These are phyloP conservation scores for Craseonycteris thonglongyai DNA, from an alignment of 2,113 vertebrate species.

Conservation along the genomic window DNA sequence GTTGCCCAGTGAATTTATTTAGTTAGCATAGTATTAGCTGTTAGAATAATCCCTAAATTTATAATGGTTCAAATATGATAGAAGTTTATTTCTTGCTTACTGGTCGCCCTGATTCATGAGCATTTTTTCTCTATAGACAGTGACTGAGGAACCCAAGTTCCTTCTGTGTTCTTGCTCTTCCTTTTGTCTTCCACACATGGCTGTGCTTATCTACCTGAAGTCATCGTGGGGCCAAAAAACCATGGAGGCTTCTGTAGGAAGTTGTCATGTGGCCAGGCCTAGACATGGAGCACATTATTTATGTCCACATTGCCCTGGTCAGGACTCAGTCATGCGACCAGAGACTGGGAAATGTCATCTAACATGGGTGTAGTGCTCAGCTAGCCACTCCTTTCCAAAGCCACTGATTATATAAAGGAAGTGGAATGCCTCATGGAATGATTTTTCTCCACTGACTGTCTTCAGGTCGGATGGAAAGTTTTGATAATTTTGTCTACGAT, in stretches of 20 bases:
- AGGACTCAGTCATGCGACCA: neutral
- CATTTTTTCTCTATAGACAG: neutral
- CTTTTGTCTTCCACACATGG: rapidly evolving
- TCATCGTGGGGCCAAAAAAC: neutral
- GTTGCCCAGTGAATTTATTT: neutral
- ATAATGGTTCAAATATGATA: neutral
- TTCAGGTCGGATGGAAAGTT: neutral
- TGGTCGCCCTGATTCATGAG: neutral
- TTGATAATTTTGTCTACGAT: neutral
- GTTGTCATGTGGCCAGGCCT: neutral
- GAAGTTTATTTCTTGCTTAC: neutral
- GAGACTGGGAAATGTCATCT: neutral
- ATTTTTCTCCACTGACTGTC: neutral
- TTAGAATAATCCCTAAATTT: neutral
- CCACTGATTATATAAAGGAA: neutral
- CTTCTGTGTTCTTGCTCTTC: neutral
- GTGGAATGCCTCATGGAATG: neutral
- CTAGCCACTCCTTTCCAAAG: neutral
- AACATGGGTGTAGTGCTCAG: rapidly evolving
- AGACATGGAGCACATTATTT: neutral
- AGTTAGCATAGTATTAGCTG: neutral
- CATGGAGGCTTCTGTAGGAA: neutral
- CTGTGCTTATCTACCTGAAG: neutral
- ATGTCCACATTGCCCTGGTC: no score
- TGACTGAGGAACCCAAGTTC: neutral